Evolutionary conservation across 2,797 vertebrate species (phyloP).

Genomic region (Rhinichthys osculus): DNA sequence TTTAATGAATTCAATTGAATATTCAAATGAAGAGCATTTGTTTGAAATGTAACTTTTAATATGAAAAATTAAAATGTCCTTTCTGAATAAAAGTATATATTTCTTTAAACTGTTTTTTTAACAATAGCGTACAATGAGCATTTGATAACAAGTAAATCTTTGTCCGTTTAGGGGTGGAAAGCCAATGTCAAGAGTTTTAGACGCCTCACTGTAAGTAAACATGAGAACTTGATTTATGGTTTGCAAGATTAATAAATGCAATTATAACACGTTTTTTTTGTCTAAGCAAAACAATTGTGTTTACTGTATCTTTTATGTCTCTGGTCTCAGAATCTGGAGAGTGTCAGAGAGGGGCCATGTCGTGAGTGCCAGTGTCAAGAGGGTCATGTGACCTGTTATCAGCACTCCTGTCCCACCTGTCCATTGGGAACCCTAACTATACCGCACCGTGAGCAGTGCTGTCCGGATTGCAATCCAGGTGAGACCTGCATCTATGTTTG

Average conservation of each 20-base stretch:
- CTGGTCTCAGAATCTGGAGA: slow-evolving; percentile 73
- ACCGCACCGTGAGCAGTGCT: slow-evolving; percentile 78
- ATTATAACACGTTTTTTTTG: not conserved
- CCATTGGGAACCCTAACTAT: slow-evolving; percentile 76
- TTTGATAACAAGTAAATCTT: slow-evolving; percentile 6
- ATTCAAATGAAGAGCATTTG: too few species aligned
- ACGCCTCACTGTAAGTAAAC: slow-evolving; percentile 60
- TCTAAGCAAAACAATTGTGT: not conserved
- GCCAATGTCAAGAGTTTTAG: slow-evolving; percentile 65
- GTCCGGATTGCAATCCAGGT: slow-evolving; percentile 87
- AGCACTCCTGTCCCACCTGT: slow-evolving; percentile 84
- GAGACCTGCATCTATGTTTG: slow-evolving; percentile 9
- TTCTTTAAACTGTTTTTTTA: not conserved
- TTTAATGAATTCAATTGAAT: not conserved
- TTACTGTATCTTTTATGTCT: slow-evolving; percentile 2
- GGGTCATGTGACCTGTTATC: slow-evolving; percentile 83
- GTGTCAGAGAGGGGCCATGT: slow-evolving; percentile 82
- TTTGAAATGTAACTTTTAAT: too few species aligned
- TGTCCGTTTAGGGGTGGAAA: slow-evolving; percentile 57
- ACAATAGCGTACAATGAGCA: not conserved
- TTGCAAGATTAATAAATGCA: not conserved
- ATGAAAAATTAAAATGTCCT: not conserved
- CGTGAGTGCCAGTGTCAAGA: slow-evolving; percentile 83
- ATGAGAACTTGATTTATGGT: not conserved
- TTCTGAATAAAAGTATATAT: not conserved